Conservation (phyloP, 2,888 invertebrate genomes). For the Drosophila rubida region DNA sequence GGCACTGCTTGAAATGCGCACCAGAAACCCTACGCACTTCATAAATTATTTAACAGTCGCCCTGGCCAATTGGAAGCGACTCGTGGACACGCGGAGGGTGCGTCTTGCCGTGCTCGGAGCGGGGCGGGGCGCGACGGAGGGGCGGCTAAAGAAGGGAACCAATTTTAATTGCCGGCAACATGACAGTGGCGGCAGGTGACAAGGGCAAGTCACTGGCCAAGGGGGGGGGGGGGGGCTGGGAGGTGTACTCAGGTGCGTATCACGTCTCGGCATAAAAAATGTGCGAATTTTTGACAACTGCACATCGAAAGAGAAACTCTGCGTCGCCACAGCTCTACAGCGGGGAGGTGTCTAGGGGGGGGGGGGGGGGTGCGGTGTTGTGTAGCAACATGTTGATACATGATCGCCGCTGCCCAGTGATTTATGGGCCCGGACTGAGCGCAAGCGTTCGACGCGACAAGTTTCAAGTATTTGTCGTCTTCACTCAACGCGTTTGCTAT, state of each 20-base stretch:
- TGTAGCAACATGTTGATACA: constrained; percentile 67
- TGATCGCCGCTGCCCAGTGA: constrained; percentile 53
- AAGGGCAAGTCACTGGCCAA: background rate
- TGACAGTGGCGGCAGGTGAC: constrained; percentile 25
- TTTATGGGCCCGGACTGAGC: constrained; percentile 46
- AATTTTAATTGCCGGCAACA: constrained; percentile 70
- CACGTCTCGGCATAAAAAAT: constrained; percentile 46
- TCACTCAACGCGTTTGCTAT: background rate
- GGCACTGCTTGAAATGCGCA: constrained; percentile 66
- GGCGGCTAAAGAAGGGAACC: constrained; percentile 48
- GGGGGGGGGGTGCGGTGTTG: constrained; percentile 11
- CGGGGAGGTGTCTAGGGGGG: background rate
- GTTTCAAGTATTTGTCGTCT: constrained; percentile 26
- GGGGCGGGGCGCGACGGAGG: background rate
- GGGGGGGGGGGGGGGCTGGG: background rate
- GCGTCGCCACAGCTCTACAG: background rate
- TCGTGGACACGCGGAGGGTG: background rate
- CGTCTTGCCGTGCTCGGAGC: background rate
- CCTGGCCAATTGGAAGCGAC: constrained; percentile 48
- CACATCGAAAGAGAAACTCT: constrained; percentile 46
- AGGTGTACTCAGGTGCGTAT: constrained; percentile 12
- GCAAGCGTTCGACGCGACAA: constrained; percentile 37
- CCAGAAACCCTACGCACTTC: constrained; percentile 74
- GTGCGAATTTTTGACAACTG: constrained; percentile 76
- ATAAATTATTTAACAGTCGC: constrained; percentile 75